Evolutionary conservation across 2,888 invertebrate species (phyloP), one percentile per base, ranked within the genome.

Genomic region (Volucella inanis): DNA sequence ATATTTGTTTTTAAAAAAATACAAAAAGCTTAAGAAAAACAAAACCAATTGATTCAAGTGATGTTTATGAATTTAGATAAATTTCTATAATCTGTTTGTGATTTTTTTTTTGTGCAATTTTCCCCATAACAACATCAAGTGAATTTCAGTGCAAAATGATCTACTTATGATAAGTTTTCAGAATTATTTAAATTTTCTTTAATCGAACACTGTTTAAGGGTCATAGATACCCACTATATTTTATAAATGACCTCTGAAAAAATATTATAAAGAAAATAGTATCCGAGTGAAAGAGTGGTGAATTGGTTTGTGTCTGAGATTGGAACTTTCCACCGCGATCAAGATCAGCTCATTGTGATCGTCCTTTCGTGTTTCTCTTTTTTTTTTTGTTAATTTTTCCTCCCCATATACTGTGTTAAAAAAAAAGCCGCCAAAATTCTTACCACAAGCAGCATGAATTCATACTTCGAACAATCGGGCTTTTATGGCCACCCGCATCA

Each of bases 381-480:
- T 39, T 68, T 68, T 31, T 41, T 59, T 43, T 22, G 38, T 38
- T n/a, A 2, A 4, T 8, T 15, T 59, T 45, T 59, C 41, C 55
- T 74, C 55, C 47, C 18, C 52, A 49, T 38, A 54, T 39, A 52
- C 59, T 62, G 81, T 31, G 78, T 72, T 68, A 49, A 18, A 22
- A 49, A 79, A 87, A 87, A 89, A 91, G 88, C 90, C 91, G 91
- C 90, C 91, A 92, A 92, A 90, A 92, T 92, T 92, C 91, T 92
- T 88, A 91, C 91, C 90, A 89, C 90, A 81, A 90, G 88, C 91
- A 92, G 89, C 87, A 98, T 98, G 98, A 98, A 97, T 96, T 97
- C 97, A 92, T 98, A 98, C 93, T 98, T 98, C 93, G 98, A 98
- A 94, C 98, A 98, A 94, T 96, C 96, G 93, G 97, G 97, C 93